Base-by-base conservation (phyloP, 2,113 vertebrate species). In the Puffinus mauretanicus region DNA sequence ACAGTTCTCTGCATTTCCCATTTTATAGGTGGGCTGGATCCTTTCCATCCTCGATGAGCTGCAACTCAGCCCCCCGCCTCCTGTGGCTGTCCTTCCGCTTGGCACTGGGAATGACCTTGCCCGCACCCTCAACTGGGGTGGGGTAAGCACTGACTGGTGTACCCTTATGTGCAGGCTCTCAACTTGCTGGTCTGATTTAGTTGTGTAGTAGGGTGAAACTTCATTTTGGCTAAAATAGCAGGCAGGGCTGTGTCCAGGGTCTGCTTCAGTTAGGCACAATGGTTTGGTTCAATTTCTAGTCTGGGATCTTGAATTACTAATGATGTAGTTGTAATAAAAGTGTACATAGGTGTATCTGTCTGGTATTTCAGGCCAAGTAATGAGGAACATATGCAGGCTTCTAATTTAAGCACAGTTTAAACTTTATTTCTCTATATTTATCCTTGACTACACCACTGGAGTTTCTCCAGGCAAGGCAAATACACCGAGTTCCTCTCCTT, bases 21-120 rank as follows among this genome's bases (percentile, higher is more conserved):
- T 91, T 93, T 92, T 49, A 44, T 83, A 98, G 98, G 98, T 98
- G 96, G 98, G 98, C 95, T 98, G 98, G 98, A 98, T 98, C 95
- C 98, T 98, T 52, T 98, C 98, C 55, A 97, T 98, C 86, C 96
- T 98, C 3, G 98, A 98, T 78, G 98, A 98, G 82, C 95, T 98
- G 27, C 98, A 98, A 9, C 95, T 98, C 86, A 98, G 94, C 55
- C 98, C 98, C 24, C 98, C 99, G 7, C 99, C 99, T 75, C 99
- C 99, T 5, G 99, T 99, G 25, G 99, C 99, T 67, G 99, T 99
- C 83, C 98, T 99, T 89, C 99, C 99, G 0, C 98, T 99, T 95
- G 99, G 99, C 76, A 99, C 99, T 3, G 99, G 99, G 58, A 99
- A 99, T 12, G 99, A 99, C 97, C 98, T 99, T 88, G 99, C 99